phyloP scores from a whole-genome alignment of 2,113 vertebrate genomes.

The Dasypus novemcinctus region DNA sequence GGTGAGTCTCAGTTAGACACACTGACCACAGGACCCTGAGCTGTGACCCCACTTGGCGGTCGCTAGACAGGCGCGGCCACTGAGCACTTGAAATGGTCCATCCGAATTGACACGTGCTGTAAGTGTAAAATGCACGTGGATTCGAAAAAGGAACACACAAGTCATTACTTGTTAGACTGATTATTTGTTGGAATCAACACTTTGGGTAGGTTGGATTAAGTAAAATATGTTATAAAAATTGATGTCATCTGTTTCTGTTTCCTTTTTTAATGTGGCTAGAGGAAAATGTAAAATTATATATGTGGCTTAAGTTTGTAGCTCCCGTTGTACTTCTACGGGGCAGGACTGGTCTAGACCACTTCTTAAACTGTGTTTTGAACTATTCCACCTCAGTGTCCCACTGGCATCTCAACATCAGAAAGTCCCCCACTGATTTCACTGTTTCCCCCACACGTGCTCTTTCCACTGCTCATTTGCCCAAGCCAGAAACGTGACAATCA shows the following conservation, averaged over 20 bases:
- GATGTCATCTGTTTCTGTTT: neutral
- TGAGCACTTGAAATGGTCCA: neutral
- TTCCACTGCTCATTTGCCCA: neutral
- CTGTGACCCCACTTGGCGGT: neutral
- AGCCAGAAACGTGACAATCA: neutral
- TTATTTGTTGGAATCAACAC: neutral
- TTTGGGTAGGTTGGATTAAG: neutral
- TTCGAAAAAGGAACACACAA: neutral
- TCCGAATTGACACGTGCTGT: neutral
- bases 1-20: neutral
- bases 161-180: neutral
- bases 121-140: neutral
- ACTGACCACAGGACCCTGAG: neutral
- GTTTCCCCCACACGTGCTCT: neutral
- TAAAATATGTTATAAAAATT: neutral
- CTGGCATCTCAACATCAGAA: neutral
- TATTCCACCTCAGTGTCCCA: neutral
- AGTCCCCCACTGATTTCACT: neutral
- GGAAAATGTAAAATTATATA: neutral
- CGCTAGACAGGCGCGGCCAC: neutral
- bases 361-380: neutral
- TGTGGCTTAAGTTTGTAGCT: neutral
- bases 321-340: neutral
- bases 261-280: neutral
- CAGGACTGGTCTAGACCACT: neutral